A percentile compares a stretch with the other conserved stretches of the same genome.
phyloP scores from a whole-genome alignment of 2,113 vertebrate genomes.

The Prionailurus bengalensis region DNA sequence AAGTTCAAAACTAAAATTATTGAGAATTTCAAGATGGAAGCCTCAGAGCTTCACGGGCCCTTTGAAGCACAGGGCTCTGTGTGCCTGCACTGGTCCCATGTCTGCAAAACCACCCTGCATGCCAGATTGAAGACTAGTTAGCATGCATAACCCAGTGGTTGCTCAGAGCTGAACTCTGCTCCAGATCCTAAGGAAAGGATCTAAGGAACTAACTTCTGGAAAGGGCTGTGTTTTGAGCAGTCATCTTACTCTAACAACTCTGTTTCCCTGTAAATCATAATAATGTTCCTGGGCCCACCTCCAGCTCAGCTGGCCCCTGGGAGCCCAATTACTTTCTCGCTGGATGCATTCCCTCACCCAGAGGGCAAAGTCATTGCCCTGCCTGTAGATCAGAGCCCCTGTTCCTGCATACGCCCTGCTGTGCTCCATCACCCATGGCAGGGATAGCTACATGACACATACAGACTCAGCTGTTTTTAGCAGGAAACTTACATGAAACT shows the following conservation, averaged over 20 bases:
- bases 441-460: not conserved
- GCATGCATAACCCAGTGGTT: fast-evolving
- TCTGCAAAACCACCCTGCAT: not conserved
- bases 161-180: not conserved
- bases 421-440: not conserved
- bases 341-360: not conserved
- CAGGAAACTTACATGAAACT: not conserved
- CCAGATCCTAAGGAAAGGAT: not conserved
- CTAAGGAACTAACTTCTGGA: not conserved
- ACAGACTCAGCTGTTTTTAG: not conserved
- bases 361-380: not conserved
- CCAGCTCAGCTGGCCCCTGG: not conserved
- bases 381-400: not conserved
- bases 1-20: not conserved
- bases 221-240: not conserved
- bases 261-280: not conserved
- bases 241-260: not conserved
- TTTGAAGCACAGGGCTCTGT: not conserved
- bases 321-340: not conserved
- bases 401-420: not conserved
- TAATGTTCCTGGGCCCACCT: not conserved
- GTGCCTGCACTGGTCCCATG: not conserved
- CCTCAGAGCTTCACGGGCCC: too few species aligned
- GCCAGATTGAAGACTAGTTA: too few species aligned
- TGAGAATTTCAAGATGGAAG: not conserved